Evolutionary conservation across 2,888 invertebrate genomes (phyloP).

Genomic region (Mylabris sibirica): DNA sequence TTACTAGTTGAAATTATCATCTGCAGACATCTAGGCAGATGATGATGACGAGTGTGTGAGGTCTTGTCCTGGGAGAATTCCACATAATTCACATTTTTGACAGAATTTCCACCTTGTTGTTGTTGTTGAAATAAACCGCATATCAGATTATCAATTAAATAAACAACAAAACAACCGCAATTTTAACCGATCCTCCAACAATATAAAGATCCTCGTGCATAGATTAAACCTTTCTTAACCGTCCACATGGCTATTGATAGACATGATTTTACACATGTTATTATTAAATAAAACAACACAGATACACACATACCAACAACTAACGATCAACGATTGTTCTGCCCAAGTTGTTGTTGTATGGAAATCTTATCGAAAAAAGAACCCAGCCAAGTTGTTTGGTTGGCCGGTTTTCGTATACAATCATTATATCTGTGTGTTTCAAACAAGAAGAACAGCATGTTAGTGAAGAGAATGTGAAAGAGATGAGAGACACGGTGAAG

Average conservation of each 20-base stretch:
- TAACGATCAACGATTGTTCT: not conserved
- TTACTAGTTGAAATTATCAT: slow-evolving; percentile 1
- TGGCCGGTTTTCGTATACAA: not conserved
- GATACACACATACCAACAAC: not conserved
- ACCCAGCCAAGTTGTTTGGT: not conserved
- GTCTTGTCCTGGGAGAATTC: not conserved
- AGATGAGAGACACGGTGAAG: not conserved
- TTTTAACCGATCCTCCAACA: not conserved
- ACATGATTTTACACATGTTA: slow-evolving; percentile 2
- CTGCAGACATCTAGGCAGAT: slow-evolving; percentile 8
- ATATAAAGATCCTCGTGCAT: not conserved
- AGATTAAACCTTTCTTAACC: not conserved
- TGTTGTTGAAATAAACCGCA: no score
- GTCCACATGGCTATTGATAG: not conserved
- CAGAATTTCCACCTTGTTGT: not conserved
- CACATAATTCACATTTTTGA: not conserved
- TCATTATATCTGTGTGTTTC: not conserved
- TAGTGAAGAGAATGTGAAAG: not conserved
- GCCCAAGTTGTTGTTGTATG: not conserved
- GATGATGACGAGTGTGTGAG: not conserved
- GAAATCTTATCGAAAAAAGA: not conserved
- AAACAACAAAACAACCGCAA: not conserved
- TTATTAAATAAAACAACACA: not conserved
- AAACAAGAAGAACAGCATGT: not conserved
- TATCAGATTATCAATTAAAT: not conserved